Percentiles rank a stretch among this genome's conserved stretches.
These are phyloP conservation scores for Mico argentatus DNA, from an alignment of 2,797 vertebrate genomes.

Conservation along the genomic window DNA sequence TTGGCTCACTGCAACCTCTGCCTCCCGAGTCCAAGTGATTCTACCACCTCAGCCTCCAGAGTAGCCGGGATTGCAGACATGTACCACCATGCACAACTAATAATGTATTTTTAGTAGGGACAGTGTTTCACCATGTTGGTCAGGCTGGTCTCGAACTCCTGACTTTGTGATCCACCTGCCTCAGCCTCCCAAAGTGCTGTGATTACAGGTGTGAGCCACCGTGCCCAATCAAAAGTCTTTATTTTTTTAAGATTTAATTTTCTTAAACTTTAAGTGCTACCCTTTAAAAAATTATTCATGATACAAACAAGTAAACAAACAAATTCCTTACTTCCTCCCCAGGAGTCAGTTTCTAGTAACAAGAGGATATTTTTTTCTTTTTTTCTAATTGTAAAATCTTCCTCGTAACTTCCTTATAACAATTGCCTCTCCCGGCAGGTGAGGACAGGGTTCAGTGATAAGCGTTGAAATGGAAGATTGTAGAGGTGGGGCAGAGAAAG, in stretches of 20 bases:
- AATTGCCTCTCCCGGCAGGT: background rate
- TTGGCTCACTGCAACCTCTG: no score
- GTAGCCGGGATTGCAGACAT: no score
- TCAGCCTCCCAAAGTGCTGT: no score
- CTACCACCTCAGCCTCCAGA: no score
- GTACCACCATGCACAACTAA: no score
- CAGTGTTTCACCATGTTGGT: no score
- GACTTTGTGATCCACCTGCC: no score
- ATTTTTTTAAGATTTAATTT: background rate
- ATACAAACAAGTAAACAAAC: background rate
- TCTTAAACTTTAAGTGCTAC: background rate
- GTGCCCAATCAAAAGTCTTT: background rate
- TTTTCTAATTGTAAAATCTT: background rate
- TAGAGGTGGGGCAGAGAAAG: background rate
- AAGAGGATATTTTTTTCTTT: background rate
- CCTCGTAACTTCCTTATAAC: background rate
- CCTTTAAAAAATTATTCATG: background rate
- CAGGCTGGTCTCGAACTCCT: no score
- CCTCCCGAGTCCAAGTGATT: no score
- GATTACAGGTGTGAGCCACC: no score
- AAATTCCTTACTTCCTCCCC: background rate
- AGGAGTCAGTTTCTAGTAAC: background rate
- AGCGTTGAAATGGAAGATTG: background rate
- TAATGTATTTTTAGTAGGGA: no score
- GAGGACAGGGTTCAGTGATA: background rate